Percentiles rank a stretch among this genome's conserved stretches.
These are phyloP conservation scores for Phyto melanocephala DNA, from an alignment of 2,888 invertebrate species.

Conservation along the genomic window DNA sequence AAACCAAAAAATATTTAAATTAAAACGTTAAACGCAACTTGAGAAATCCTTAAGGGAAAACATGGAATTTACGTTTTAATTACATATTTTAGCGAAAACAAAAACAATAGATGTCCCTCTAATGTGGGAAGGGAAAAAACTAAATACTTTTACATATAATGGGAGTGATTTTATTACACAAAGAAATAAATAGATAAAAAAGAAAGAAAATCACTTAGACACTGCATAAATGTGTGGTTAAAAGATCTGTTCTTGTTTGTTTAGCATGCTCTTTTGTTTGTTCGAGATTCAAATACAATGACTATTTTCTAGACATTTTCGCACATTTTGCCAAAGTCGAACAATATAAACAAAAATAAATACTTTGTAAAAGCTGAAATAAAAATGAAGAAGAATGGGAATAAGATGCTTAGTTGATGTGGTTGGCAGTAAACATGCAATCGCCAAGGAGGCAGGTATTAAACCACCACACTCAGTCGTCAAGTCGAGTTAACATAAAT, in stretches of 20 bases:
- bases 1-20: not conserved
- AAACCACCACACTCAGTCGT: conserved; percentile 19
- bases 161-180: conserved; percentile 1
- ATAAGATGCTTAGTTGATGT: conserved; percentile 19
- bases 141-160: not conserved
- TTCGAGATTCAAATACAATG: conserved; percentile 23
- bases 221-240: conserved; percentile 7
- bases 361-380: not conserved
- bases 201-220: not conserved
- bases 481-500: conserved; percentile 56
- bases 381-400: not conserved
- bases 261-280: not conserved
- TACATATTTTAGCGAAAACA: conserved; percentile 36
- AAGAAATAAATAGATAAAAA: not conserved
- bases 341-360: not conserved
- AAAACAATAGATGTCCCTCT: not conserved
- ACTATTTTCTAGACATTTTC: conserved; percentile 46
- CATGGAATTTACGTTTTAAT: conserved; percentile 62
- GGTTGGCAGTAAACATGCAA: conserved; percentile 5
- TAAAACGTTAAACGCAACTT: conserved; percentile 29
- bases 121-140: not conserved
- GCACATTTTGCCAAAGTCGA: conserved; percentile 8
- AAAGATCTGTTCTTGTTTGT: conserved; percentile 22
- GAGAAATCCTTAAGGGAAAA: conserved; percentile 57
- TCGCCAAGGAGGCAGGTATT: not conserved